phyloP scores from a whole-genome alignment of 1,140 invertebrate genomes.

The Venturia canescens region DNA sequence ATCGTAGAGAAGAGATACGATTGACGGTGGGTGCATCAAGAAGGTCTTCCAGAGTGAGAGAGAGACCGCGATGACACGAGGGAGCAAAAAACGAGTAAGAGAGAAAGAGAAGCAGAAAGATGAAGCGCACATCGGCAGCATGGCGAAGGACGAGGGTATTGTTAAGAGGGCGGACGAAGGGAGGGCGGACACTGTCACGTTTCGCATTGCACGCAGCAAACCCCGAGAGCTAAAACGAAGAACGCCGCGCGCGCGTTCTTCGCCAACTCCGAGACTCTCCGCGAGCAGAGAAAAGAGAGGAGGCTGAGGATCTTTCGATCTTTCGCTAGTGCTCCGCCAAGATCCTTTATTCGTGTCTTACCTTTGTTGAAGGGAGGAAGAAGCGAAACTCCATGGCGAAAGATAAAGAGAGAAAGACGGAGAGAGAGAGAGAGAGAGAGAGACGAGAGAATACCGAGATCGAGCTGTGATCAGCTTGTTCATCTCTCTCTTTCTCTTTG shows the following conservation, averaged over 20 bases:
- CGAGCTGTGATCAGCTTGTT: slow-evolving; percentile 66
- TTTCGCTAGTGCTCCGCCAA: background rate
- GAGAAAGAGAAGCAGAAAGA: slow-evolving; percentile 18
- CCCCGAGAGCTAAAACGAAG: slow-evolving; percentile 34
- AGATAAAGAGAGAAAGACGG: background rate
- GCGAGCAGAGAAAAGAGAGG: slow-evolving; percentile 45
- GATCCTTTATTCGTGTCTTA: slow-evolving; percentile 36
- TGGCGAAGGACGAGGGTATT: slow-evolving; percentile 55
- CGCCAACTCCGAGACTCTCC: slow-evolving; percentile 58
- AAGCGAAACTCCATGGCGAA: background rate
- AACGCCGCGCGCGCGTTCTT: background rate
- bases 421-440: background rate
- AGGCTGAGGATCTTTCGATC: slow-evolving; percentile 20
- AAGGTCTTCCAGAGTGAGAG: slow-evolving; percentile 2
- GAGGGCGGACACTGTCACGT: slow-evolving; percentile 70
- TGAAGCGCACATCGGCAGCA: slow-evolving; percentile 14
- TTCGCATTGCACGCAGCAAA: slow-evolving; percentile 72
- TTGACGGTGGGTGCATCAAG: background rate
- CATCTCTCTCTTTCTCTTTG: slow-evolving; percentile 60
- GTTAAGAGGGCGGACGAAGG: slow-evolving; percentile 66
- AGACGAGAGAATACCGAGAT: background rate
- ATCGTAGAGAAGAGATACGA: background rate
- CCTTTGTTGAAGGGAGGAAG: background rate
- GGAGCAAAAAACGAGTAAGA: slow-evolving; percentile 12
- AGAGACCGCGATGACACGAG: background rate